Base-by-base conservation (phyloP, 2,797 vertebrate genomes). In the Pseudomugil gertrudae region DNA sequence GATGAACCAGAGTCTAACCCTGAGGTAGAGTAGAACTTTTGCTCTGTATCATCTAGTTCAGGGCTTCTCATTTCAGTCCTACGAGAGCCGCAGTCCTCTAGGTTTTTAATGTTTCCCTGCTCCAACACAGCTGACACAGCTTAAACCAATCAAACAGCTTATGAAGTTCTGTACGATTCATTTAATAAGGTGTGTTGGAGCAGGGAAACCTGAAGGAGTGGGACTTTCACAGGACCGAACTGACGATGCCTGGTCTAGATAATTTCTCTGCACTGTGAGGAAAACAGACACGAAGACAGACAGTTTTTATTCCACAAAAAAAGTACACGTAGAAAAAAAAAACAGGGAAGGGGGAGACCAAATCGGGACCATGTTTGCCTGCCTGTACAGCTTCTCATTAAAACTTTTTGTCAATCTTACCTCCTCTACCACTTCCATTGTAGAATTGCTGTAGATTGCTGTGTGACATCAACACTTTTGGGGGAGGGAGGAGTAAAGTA, bases 361-460 rank as follows among this genome's bases (percentile, higher is more conserved):
- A 43, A 72, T 82, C 64, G 58, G 69, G 78, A 78, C 67, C 52
- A 72, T 3, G 33, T 67, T 33, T 63, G 72, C 82, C 72, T 68
- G 74, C 81, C 84, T 81, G 60, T 55, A 81, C 64, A 79, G 75
- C 74, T 64, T 78, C 79, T 67, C 19, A 69, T n/a, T 52, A 66
- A 77, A 27, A 60, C 81, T 75, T 78, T 40, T 80, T 74, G 67
- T 90, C 87, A 83, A 53, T 88, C 94, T 95, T 95, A 95, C 94
- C 94, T 95, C 94, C 94, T 94, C 92, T 94, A 93, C 94, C 93
- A 90, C 92, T 93, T 87, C 94, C 94, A 93, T 95, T 95, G 94
- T 94, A 94, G 93, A 95, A 94, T 54, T 94, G 94, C 75, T 94
- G 94, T 88, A 94, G 93, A 92, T 92, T 90, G 91, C 87, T 92